Conservation (phyloP, 2,797 vertebrate species). For the Tokudaia muenninki region DNA sequence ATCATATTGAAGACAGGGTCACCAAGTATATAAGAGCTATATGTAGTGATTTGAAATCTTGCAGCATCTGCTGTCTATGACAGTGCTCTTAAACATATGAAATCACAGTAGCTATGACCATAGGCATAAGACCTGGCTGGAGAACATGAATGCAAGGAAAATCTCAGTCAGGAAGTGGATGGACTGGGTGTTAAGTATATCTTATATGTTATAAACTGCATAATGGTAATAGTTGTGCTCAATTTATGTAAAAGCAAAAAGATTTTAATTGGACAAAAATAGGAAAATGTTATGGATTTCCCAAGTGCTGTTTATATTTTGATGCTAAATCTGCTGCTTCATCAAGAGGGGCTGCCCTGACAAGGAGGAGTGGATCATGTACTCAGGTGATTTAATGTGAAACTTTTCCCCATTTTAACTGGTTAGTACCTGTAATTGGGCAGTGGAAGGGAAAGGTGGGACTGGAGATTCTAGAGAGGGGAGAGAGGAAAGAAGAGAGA, state of each 20-base stretch:
- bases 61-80: not conserved
- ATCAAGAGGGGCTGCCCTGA: not conserved
- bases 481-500: not conserved
- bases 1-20: not conserved
- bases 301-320: not conserved
- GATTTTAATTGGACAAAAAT: not conserved
- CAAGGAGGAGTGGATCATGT: no score
- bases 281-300: not conserved
- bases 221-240: not conserved
- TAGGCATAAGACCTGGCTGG: no score
- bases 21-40: not conserved
- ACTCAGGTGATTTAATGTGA: not conserved
- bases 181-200: not conserved
- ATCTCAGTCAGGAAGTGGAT: not conserved
- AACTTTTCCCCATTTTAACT: not conserved
- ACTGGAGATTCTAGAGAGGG: not conserved
- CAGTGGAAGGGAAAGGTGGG: not conserved
- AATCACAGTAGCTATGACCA: not conserved
- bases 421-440: not conserved
- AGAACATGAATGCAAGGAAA: not conserved
- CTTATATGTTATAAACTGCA: not conserved
- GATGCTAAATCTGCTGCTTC: not conserved
- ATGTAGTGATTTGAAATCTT: not conserved
- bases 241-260: not conserved
- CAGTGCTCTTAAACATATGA: not conserved